Percentiles rank a stretch among this genome's conserved stretches.
These are phyloP conservation scores for Oreonectes daqikongensis DNA, from an alignment of 2,797 vertebrate species.

Conservation along the genomic window DNA sequence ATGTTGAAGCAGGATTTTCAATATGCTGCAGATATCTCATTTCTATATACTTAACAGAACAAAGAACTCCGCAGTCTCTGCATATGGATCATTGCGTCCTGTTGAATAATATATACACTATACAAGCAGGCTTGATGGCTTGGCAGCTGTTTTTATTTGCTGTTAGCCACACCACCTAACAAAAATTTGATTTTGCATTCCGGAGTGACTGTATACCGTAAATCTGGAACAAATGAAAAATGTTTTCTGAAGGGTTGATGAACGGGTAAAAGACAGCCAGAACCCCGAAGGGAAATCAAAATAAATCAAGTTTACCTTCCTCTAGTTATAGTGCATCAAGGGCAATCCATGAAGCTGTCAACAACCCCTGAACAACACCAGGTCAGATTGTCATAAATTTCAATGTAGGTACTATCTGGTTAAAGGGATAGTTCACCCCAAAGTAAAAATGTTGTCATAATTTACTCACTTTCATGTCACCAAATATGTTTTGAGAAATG, in stretches of 20 bases:
- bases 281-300: neutral
- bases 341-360: constrained; percentile 36
- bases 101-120: constrained; percentile 11
- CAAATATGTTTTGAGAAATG: too few species aligned
- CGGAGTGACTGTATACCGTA: constrained; percentile 32
- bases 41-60: constrained; percentile 1
- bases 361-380: neutral
- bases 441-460: too few species aligned
- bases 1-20: constrained; percentile 8
- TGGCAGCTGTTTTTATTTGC: constrained; percentile 33
- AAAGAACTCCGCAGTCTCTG: neutral
- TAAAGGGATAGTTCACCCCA: too few species aligned
- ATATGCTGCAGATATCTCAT: constrained; percentile 4
- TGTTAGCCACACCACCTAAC: constrained; percentile 26
- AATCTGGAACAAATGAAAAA: constrained; percentile 43
- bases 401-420: neutral
- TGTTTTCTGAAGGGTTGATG: constrained; percentile 29
- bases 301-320: constrained; percentile 38
- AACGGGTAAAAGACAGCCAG: neutral
- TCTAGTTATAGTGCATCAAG: constrained; percentile 5
- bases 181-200: constrained; percentile 26
- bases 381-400: neutral
- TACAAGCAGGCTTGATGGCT: constrained; percentile 37
- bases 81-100: constrained; percentile 16
- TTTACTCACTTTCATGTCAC: too few species aligned